phyloP scores from a whole-genome alignment of 2,113 vertebrate species.

The Leuciscus idus region DNA sequence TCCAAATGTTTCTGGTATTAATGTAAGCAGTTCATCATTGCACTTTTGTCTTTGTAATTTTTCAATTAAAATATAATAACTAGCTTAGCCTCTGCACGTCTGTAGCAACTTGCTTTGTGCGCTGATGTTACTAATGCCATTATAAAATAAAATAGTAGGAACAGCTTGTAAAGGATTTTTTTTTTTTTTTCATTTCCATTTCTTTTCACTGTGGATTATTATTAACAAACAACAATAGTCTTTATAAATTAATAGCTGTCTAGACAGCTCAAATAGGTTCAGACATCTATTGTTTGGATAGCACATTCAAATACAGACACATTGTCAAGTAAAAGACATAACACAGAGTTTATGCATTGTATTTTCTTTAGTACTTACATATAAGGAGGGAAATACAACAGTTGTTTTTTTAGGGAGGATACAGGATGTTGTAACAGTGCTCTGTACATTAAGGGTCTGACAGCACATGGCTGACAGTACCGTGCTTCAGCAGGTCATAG shows the following conservation, averaged over 20 bases:
- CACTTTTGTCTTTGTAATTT: neutral
- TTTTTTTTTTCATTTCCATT: neutral
- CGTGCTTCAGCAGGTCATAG: constrained; percentile 61
- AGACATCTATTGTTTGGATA: neutral
- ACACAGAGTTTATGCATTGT: constrained; percentile 65
- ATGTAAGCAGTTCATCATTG: no score
- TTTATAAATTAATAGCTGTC: neutral
- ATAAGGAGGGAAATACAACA: constrained; percentile 79
- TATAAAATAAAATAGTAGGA: neutral
- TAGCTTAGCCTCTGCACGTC: neutral
- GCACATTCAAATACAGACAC: constrained; percentile 16
- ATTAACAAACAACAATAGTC: neutral
- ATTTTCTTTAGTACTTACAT: constrained; percentile 83
- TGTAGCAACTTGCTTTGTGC: neutral
- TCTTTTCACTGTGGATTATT: neutral
- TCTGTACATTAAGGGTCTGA: constrained; percentile 77
- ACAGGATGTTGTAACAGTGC: constrained; percentile 78
- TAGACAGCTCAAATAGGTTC: neutral
- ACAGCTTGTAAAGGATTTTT: neutral
- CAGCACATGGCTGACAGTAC: constrained; percentile 61
- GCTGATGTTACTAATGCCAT: neutral
- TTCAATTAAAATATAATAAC: neutral
- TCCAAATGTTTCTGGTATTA: neutral
- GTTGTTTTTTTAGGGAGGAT: constrained; percentile 72
- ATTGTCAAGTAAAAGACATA: constrained; percentile 51